Percentiles rank a stretch among this genome's conserved stretches.
Evolutionary conservation across 2,888 invertebrate genomes (phyloP).

Genomic region (Vanessa cardui): DNA sequence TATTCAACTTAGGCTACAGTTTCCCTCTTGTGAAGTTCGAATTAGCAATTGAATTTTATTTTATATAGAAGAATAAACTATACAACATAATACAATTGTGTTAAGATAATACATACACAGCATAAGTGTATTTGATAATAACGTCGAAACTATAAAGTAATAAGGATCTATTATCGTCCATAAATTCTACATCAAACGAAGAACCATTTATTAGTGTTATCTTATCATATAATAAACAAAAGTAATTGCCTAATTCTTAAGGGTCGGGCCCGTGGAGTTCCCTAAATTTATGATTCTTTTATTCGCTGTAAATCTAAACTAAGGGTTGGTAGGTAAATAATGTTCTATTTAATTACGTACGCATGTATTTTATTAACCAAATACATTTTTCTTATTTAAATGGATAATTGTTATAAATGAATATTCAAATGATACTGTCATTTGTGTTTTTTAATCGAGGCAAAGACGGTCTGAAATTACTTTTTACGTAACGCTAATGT

Average conservation of each 20-base stretch:
- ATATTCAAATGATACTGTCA: neutral
- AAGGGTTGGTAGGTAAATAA: slow-evolving; percentile 53
- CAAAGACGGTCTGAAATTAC: no score
- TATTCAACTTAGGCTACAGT: slow-evolving; percentile 10
- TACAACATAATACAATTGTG: neutral
- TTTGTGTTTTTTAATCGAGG: no score
- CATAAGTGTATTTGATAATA: no score
- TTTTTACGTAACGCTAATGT: no score
- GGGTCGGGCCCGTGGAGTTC: slow-evolving; percentile 59
- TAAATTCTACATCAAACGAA: slow-evolving; percentile 36
- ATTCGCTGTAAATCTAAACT: slow-evolving; percentile 52
- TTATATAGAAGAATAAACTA: neutral
- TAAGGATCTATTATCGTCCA: slow-evolving; percentile 27
- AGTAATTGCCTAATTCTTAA: slow-evolving; percentile 76
- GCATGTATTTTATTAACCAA: slow-evolving; percentile 18
- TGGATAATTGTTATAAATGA: slow-evolving; percentile 27
- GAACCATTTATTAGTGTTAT: slow-evolving; percentile 56
- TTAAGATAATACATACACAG: neutral
- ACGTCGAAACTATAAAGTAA: slow-evolving; percentile 22
- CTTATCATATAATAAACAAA: slow-evolving; percentile 66
- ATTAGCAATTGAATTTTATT: slow-evolving; percentile 20
- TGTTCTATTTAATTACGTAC: slow-evolving; percentile 52
- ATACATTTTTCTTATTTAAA: slow-evolving; percentile 18
- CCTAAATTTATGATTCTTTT: slow-evolving; percentile 63
- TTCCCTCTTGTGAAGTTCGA: slow-evolving; percentile 15